Evolutionary conservation across 2,113 vertebrate genomes (phyloP), one percentile per base, ranked within the genome.

Genomic region (Sardina pilchardus): DNA sequence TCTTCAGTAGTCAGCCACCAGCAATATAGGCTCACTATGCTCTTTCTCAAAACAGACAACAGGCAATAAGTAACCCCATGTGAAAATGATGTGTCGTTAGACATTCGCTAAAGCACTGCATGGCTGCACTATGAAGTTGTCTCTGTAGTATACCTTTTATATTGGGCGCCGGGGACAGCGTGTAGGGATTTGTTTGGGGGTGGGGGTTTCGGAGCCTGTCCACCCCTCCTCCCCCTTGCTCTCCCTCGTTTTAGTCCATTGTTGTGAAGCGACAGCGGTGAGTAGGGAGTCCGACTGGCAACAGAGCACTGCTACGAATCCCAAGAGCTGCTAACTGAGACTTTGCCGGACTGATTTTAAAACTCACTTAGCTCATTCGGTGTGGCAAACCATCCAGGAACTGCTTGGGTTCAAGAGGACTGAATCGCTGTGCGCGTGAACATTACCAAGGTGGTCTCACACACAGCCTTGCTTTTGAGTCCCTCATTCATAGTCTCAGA

Each of bases 221-320:
- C 88, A 81, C 83, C 82, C 85, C 86, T 59, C 84, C 90, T 82
- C 90, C 87, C 86, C 87, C 89, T 88, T 88, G 81, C 90, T 87
- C 90, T 88, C 86, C 85, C 90, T 80, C 89, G 85, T 90, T 92
- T 90, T 88, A 92, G 88, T 92, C 94, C 92, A 95, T 96, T 95
- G 95, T 96, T 94, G 93, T 93, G 92, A 84, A 90, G 91, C 93
- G 90, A 85, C 88, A 91, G 81, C 88, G 88, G 91, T 89, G 83
- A 89, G 90, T 88, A 89, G 90, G 82, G 85, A 88, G 90, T 85
- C 86, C 71, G 85, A 89, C 75, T 48, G 48, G 85, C 87, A 91
- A 81, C 83, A 67, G 90, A 82, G 86, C 82, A 67, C 44, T 85
- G 80, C 85, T 36, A 81, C 75, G 82, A 39, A 48, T 45, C 71